Conservation (phyloP, 2,113 vertebrate genomes). For the Choloepus hoffmanni region DNA sequence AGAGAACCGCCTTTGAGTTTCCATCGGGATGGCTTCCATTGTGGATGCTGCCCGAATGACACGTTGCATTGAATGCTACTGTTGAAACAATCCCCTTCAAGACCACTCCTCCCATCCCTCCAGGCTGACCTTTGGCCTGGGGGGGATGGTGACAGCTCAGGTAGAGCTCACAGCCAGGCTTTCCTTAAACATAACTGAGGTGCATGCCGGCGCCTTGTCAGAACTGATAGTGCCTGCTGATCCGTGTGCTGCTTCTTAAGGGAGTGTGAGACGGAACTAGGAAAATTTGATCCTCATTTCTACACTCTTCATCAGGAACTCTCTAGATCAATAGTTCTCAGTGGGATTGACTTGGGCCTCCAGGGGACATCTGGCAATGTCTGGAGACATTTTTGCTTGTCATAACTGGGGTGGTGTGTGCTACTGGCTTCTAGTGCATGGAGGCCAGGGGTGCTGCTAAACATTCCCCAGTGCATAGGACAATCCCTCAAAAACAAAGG, state of each 20-base stretch:
- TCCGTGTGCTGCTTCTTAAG: accelerated
- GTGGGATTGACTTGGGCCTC: neutral
- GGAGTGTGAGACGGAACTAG: accelerated
- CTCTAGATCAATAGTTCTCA: neutral
- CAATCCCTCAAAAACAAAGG: neutral
- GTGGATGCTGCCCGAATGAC: neutral
- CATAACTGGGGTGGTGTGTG: neutral
- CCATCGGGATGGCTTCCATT: neutral
- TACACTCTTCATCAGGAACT: neutral
- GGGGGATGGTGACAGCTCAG: neutral
- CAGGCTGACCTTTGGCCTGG: neutral
- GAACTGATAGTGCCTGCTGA: neutral
- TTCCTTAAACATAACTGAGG: neutral
- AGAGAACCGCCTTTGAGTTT: neutral
- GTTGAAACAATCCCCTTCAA: neutral
- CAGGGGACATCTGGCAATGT: neutral
- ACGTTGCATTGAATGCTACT: too few species aligned
- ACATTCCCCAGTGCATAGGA: too few species aligned
- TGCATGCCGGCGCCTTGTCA: neutral
- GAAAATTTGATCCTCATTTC: accelerated
- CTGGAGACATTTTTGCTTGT: neutral
- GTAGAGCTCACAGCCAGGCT: neutral
- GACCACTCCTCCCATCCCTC: neutral
- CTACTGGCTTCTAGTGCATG: neutral
- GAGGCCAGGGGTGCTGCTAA: neutral